A percentile compares a stretch with the other conserved stretches of the same genome.
Conservation (phyloP, 2,113 vertebrate genomes). For the Alosa alosa region DNA sequence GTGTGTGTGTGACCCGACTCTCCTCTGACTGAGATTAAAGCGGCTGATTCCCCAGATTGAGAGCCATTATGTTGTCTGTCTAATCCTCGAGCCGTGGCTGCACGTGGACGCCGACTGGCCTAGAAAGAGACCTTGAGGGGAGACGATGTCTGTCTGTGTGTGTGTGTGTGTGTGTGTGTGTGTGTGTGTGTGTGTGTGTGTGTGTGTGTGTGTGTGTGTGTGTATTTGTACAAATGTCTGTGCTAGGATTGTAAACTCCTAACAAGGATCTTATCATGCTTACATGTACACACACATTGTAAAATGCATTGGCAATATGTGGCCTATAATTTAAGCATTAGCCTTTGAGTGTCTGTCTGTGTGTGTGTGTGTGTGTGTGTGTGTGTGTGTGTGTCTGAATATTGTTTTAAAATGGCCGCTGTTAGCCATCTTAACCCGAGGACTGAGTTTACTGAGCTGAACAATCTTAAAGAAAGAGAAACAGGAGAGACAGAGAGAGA, state of each 20-base stretch:
- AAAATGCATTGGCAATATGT: too few relatives aligned
- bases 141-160: not conserved
- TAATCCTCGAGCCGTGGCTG: conserved; percentile 58
- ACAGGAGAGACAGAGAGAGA: not conserved
- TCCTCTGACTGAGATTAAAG: conserved; percentile 46
- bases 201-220: conserved; percentile 5
- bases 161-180: not conserved
- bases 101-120: conserved; percentile 53
- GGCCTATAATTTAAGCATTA: too few relatives aligned
- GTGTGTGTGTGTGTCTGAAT: not conserved
- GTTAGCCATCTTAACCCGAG: too few relatives aligned
- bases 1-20: conserved; percentile 5
- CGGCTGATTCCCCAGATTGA: conserved; percentile 51
- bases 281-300: not conserved
- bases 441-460: too few relatives aligned
- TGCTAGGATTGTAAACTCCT: not conserved
- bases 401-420: too few relatives aligned
- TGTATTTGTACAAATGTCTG: not conserved
- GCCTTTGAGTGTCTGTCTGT: too few relatives aligned
- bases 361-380: too few relatives aligned
- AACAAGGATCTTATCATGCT: not conserved
- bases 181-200: conserved; percentile 5
- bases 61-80: conserved; percentile 45
- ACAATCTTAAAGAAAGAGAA: not conserved
- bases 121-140: not conserved